A percentile compares a stretch with the other conserved stretches of the same genome.
Conservation (phyloP, 2,797 vertebrate genomes). For the Microchirus variegatus region DNA sequence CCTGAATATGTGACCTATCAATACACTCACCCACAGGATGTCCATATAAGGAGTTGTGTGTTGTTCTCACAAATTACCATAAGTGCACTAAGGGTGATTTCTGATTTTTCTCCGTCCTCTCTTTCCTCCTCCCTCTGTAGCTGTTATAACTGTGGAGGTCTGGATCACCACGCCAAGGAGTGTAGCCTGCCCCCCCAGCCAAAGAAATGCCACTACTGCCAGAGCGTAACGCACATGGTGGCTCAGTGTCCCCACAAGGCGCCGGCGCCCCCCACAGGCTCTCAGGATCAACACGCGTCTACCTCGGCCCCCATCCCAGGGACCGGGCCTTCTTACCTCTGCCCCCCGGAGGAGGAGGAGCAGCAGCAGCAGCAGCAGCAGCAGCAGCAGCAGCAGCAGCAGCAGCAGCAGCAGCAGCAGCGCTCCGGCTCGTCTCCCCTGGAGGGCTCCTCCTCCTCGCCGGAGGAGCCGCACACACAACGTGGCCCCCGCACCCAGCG, state of each 20-base stretch:
- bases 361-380: no score
- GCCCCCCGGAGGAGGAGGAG: constrained; percentile 84
- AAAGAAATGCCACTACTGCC: constrained; percentile 99
- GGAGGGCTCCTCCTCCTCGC: constrained; percentile 78
- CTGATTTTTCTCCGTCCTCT: not conserved
- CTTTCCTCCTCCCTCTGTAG: constrained; percentile 62
- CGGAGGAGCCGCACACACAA: constrained; percentile 76
- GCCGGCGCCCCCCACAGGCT: constrained; percentile 85
- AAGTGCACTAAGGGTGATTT: no score
- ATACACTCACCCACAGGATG: no score
- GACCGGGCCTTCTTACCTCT: constrained; percentile 78
- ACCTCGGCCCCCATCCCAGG: constrained; percentile 75
- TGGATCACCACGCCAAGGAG: constrained; percentile 98
- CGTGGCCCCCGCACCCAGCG: constrained; percentile 68
- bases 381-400: no score
- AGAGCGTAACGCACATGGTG: constrained; percentile 97
- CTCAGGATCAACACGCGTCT: constrained; percentile 86
- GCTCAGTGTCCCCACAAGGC: constrained; percentile 93
- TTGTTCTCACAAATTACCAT: no score
- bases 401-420: no score
- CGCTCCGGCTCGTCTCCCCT: constrained; percentile 81
- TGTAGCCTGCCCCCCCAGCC: constrained; percentile 97
- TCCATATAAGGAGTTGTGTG: no score
- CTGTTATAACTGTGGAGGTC: constrained; percentile 98
- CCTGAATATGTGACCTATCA: no score